Percentiles rank a stretch among this genome's conserved stretches.
phyloP scores from a whole-genome alignment of 2,797 vertebrate species.

The Gobio occitaniae region DNA sequence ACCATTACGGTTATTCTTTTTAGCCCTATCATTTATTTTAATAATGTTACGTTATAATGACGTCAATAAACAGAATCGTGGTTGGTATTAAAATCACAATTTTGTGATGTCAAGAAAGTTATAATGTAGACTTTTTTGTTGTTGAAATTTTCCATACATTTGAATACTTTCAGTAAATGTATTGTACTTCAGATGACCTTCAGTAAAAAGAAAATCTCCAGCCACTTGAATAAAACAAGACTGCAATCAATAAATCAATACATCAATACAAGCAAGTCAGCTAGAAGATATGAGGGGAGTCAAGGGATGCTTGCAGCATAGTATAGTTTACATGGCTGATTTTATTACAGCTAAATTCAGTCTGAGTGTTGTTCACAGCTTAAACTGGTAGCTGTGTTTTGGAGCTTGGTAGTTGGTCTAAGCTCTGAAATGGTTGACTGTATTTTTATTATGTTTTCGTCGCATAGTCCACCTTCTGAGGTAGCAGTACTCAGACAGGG shows the following conservation, averaged over 20 bases:
- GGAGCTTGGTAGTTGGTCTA: neutral
- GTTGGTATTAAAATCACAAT: neutral
- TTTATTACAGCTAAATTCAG: conserved; percentile 2
- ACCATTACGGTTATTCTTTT: neutral
- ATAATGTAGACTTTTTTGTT: no score
- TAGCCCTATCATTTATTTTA: neutral
- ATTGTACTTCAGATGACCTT: conserved; percentile 7
- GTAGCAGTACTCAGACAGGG: neutral
- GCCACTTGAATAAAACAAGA: neutral
- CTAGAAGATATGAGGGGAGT: neutral
- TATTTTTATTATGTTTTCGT: neutral
- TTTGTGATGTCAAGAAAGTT: neutral
- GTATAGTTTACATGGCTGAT: neutral
- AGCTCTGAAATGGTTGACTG: neutral
- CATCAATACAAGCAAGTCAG: neutral
- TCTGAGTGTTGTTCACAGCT: neutral
- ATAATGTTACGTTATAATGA: neutral
- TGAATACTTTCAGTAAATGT: neutral
- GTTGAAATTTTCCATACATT: neutral
- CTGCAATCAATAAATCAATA: neutral
- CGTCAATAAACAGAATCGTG: neutral
- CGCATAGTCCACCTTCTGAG: neutral
- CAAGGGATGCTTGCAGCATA: neutral
- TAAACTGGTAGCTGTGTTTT: neutral
- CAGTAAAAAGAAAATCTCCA: neutral